phyloP scores from a whole-genome alignment of 2,113 vertebrate species.

The Cyanistes caeruleus region DNA sequence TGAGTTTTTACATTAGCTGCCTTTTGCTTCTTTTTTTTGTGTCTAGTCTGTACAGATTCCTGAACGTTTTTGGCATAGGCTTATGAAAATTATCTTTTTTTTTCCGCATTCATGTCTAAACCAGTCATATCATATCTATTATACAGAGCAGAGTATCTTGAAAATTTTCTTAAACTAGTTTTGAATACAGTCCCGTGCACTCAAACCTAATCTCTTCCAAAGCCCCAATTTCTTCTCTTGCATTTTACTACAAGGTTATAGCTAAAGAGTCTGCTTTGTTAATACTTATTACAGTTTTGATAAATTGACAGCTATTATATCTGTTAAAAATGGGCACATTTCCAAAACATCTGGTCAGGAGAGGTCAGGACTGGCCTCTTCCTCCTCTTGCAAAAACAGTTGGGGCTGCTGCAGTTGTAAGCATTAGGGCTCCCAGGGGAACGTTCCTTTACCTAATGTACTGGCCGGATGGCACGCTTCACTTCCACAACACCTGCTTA shows the following conservation, averaged over 20 bases:
- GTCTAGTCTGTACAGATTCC: not conserved
- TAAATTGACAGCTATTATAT: conserved; percentile 53
- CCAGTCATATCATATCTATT: not conserved
- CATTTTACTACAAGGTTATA: not conserved
- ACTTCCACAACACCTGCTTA: conserved; percentile 76
- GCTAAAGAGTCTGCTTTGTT: not conserved
- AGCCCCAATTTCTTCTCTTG: not conserved
- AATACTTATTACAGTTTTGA: conserved; percentile 49
- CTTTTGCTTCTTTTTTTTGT: not conserved
- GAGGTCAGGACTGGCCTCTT: conserved; percentile 62
- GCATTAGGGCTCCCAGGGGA: conserved; percentile 62
- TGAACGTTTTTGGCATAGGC: not conserved
- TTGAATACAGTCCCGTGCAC: not conserved
- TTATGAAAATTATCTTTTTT: not conserved
- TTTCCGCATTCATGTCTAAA: not conserved
- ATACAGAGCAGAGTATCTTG: not conserved
- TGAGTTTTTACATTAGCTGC: not conserved
- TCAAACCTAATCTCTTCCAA: not conserved
- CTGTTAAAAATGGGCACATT: conserved; percentile 12
- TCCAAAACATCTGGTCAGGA: conserved; percentile 76
- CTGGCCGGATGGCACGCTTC: conserved; percentile 68
- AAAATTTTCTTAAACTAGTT: not conserved
- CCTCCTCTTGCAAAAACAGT: conserved; percentile 49
- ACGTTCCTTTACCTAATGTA: conserved; percentile 36
- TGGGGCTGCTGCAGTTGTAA: conserved; percentile 54